phyloP scores from a whole-genome alignment of 2,888 invertebrate species.

The Zootermopsis nevadensis region DNA sequence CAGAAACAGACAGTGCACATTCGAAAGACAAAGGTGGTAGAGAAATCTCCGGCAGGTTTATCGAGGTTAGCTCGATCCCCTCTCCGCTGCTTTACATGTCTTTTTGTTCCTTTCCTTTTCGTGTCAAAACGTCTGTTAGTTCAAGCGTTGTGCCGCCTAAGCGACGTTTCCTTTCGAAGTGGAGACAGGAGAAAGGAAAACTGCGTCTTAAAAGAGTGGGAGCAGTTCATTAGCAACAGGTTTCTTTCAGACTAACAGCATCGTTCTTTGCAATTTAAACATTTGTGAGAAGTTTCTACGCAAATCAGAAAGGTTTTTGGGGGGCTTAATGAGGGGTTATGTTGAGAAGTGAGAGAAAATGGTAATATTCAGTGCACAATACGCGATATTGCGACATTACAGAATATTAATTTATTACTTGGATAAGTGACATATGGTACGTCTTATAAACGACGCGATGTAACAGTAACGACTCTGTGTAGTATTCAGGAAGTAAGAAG shows the following conservation, averaged over 20 bases:
- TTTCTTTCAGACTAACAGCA: background rate
- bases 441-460: no score
- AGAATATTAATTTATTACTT: no score
- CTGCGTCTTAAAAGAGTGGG: background rate
- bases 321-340: no score
- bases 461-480: no score
- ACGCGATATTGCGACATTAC: no score
- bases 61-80: conserved; percentile 32
- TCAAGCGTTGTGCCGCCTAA: background rate
- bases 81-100: background rate
- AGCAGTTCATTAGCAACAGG: background rate
- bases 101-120: conserved; percentile 23
- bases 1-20: background rate
- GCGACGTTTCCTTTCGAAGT: background rate
- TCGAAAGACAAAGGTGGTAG: conserved; percentile 27
- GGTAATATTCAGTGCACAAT: no score
- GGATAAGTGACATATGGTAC: no score
- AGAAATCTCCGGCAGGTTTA: conserved; percentile 39
- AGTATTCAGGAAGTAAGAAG: no score
- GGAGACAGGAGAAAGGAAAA: conserved; percentile 18
- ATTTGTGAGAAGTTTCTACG: background rate
- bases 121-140: background rate
- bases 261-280: background rate
- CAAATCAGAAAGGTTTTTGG: background rate
- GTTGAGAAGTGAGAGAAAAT: no score